Percentiles rank a stretch among this genome's conserved stretches.
Conservation (phyloP, 2,113 vertebrate genomes). For the Odontophorus gujanensis region DNA sequence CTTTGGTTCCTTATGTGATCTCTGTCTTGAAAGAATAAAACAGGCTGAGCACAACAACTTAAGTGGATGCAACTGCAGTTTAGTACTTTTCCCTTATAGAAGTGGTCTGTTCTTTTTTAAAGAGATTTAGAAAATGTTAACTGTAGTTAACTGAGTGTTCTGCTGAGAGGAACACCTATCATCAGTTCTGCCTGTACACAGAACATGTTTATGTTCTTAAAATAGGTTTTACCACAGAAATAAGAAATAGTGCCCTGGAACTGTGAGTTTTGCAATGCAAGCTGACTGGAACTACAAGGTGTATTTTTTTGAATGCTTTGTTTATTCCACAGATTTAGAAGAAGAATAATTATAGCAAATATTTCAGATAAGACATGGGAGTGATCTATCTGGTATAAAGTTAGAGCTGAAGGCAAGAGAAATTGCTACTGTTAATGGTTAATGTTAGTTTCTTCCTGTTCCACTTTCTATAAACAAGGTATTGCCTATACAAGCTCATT, state of each 20-base stretch:
- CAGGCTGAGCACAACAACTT: not conserved
- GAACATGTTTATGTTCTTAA: not conserved
- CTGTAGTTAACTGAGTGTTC: not conserved
- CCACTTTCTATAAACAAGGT: slow-evolving; percentile 83
- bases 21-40: slow-evolving; percentile 31
- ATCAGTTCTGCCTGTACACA: not conserved
- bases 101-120: not conserved
- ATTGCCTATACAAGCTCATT: slow-evolving; percentile 89
- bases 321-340: slow-evolving; percentile 20
- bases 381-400: slow-evolving; percentile 63
- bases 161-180: slow-evolving; percentile 7
- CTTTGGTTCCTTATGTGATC: not conserved
- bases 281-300: not conserved
- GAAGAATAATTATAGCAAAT: slow-evolving; percentile 20
- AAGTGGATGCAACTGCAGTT: not conserved
- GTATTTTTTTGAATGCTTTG: not conserved
- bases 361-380: slow-evolving; percentile 33
- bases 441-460: slow-evolving; percentile 83
- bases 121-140: not conserved
- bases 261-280: not conserved
- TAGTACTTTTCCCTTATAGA: not conserved
- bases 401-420: slow-evolving; percentile 67
- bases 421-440: slow-evolving; percentile 84
- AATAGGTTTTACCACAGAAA: not conserved
- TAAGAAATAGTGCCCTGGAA: slow-evolving; percentile 1